Conservation (phyloP, 2,113 vertebrate genomes). For the Ceyx melanurus region DNA sequence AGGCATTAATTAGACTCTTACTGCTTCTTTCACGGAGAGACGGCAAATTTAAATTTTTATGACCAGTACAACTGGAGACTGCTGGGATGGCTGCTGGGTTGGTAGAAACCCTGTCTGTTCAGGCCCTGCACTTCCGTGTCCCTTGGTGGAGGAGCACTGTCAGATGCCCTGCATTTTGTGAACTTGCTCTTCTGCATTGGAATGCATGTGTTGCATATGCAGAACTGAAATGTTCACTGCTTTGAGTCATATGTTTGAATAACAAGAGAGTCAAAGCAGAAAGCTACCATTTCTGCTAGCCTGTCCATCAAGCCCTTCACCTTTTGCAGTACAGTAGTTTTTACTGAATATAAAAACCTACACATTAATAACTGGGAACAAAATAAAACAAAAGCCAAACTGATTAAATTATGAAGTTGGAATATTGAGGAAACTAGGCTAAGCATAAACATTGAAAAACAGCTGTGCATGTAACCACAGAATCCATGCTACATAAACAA, state of each 20-base stretch:
- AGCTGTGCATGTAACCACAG: neutral
- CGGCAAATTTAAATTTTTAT: conserved; percentile 30
- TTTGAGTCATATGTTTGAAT: neutral
- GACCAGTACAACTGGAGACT: neutral
- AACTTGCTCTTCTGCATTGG: neutral
- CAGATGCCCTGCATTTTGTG: neutral
- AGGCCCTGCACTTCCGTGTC: neutral
- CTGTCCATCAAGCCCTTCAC: neutral
- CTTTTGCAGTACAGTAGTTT: neutral
- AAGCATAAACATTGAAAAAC: rapidly evolving
- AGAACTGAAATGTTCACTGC: neutral
- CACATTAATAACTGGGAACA: neutral
- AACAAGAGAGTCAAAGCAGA: neutral
- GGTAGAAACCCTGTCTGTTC: neutral
- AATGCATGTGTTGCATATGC: neutral
- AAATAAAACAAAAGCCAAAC: neutral
- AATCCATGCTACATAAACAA: neutral
- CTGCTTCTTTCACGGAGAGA: neutral
- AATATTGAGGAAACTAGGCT: neutral
- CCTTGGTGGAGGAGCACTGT: neutral
- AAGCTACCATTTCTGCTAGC: neutral
- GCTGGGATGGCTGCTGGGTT: neutral
- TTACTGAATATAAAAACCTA: neutral
- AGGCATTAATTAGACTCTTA: conserved; percentile 31
- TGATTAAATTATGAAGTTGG: neutral